Percentiles rank a stretch among this genome's conserved stretches.
Evolutionary conservation across 23 tunicate genomes (phyloP).

Genomic region (Trididemnum clinides): DNA sequence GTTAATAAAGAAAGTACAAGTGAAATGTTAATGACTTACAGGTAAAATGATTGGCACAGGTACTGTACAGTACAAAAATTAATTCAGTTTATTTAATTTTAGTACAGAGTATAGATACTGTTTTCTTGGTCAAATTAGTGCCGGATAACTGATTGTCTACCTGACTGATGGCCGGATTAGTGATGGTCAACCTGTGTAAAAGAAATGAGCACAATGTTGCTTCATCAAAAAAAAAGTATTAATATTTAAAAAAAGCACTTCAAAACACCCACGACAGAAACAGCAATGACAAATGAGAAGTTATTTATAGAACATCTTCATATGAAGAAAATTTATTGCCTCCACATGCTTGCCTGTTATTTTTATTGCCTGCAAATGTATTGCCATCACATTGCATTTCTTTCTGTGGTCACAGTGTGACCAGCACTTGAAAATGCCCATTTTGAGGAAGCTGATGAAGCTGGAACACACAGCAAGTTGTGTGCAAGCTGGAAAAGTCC

Average conservation of each 20-base stretch:
- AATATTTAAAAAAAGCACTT: neutral
- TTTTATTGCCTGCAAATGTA: too few species aligned
- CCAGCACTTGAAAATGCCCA: neutral
- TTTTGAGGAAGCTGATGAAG: neutral
- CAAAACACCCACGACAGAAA: neutral
- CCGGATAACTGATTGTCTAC: too few species aligned
- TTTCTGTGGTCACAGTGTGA: neutral
- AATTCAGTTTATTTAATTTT: too few species aligned
- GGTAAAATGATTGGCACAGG: too few species aligned
- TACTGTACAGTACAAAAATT: too few species aligned
- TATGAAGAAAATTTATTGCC: neutral
- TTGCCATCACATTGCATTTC: too few species aligned
- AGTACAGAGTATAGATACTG: too few species aligned
- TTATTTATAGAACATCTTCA: neutral
- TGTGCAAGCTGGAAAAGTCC: neutral
- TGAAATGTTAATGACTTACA: too few species aligned
- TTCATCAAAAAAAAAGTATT: neutral
- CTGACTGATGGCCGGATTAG: too few species aligned
- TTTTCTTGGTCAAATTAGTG: too few species aligned
- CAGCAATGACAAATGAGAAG: neutral
- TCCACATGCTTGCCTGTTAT: neutral
- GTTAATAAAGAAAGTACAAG: too few species aligned
- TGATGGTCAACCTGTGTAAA: too few species aligned
- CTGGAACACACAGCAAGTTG: neutral
- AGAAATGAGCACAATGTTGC: neutral